phyloP scores from a whole-genome alignment of 2,888 invertebrate genomes.

The Branchellion lobata region DNA sequence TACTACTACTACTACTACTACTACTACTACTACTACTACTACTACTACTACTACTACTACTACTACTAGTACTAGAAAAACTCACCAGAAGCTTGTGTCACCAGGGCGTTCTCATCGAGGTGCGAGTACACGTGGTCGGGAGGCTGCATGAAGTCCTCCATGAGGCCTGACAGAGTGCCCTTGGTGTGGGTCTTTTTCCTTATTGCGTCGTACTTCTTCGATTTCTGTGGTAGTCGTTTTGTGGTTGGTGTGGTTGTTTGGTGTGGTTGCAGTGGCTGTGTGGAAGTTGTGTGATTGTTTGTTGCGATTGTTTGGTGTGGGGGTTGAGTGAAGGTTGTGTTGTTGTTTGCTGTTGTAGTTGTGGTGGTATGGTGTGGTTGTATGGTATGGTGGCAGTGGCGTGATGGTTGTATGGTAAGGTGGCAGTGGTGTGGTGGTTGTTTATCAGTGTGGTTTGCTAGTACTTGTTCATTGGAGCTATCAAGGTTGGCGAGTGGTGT shows the following conservation, averaged over 20 bases:
- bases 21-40: slow-evolving; percentile 27
- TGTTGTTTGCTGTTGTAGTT: no score
- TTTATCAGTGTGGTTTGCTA: no score
- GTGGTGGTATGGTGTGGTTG: no score
- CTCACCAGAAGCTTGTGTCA: background rate
- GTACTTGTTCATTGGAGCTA: no score
- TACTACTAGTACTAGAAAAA: slow-evolving; percentile 4
- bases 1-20: slow-evolving; percentile 34
- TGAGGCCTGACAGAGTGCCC: background rate
- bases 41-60: slow-evolving; percentile 14
- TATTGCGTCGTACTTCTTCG: slow-evolving; percentile 1
- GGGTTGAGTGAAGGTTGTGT: no score
- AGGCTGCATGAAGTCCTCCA: background rate
- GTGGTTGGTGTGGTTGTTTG: background rate
- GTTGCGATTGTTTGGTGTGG: no score
- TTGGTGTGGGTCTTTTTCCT: background rate
- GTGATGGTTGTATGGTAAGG: no score
- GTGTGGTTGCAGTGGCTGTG: background rate
- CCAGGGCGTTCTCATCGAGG: background rate
- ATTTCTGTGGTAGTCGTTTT: background rate
- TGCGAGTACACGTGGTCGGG: slow-evolving; percentile 6
- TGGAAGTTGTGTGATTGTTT: background rate
- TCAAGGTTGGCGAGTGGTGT: no score
- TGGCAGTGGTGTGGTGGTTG: no score
- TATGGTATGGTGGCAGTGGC: no score